Conservation (phyloP, 2,888 invertebrate genomes). For the Ophion ventricosus region DNA sequence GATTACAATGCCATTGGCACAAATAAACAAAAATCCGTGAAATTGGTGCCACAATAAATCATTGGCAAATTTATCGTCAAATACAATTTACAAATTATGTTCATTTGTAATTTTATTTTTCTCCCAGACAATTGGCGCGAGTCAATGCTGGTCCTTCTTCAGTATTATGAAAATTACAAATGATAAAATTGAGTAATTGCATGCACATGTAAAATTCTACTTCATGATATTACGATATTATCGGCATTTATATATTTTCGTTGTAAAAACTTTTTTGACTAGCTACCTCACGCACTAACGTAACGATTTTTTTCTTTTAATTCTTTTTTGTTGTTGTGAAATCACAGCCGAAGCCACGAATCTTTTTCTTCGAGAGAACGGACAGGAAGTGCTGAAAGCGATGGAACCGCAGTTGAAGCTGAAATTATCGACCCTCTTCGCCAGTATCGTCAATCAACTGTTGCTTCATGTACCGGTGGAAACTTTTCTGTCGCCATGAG, state of each 20-base stretch:
- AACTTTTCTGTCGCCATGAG: constrained; percentile 84
- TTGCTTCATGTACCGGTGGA: constrained; percentile 87
- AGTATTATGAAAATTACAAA: too few species aligned
- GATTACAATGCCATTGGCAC: too few species aligned
- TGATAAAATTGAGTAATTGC: too few species aligned
- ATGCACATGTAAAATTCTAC: too few species aligned
- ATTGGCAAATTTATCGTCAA: too few species aligned
- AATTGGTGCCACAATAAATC: too few species aligned
- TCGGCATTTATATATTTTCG: not conserved
- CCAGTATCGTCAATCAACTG: constrained; percentile 87
- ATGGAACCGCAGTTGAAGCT: constrained; percentile 89
- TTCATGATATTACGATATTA: too few species aligned
- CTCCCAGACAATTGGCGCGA: too few species aligned
- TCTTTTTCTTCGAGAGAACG: constrained; percentile 88
- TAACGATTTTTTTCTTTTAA: constrained; percentile 9
- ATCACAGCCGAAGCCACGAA: constrained; percentile 88
- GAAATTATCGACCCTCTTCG: constrained; percentile 87
- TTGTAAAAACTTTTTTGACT: not conserved
- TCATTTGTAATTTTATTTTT: too few species aligned
- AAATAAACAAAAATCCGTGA: too few species aligned
- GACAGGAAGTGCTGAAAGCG: constrained; percentile 87
- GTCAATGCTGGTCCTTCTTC: too few species aligned
- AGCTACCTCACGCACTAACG: not conserved
- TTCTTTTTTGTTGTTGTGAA: not conserved
- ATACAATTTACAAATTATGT: too few species aligned